Conservation (phyloP, 2,113 vertebrate species). For the Deroptyus accipitrinus region DNA sequence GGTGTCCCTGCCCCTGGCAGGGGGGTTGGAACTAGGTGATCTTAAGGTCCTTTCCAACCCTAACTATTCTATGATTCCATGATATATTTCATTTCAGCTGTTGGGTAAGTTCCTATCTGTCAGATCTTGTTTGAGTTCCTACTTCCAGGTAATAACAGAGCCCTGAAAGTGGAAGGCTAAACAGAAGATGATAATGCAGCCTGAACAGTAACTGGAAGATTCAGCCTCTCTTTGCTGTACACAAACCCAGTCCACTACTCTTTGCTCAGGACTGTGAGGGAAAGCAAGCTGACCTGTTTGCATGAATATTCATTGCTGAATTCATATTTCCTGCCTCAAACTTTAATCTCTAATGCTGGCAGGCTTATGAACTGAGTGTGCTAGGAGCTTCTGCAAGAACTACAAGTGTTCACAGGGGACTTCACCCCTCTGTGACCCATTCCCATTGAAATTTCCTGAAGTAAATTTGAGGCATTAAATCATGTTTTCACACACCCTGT, state of each 20-base stretch:
- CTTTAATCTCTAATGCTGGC: background rate
- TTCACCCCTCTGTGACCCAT: rapidly evolving
- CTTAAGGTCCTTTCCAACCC: too few relatives aligned
- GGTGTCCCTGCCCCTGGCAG: too few relatives aligned
- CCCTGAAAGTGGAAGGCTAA: background rate
- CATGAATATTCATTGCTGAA: background rate
- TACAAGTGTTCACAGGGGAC: background rate
- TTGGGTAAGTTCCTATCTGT: background rate
- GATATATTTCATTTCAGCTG: background rate
- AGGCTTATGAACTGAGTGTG: background rate
- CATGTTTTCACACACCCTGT: background rate
- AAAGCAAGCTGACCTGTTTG: background rate
- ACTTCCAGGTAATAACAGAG: background rate
- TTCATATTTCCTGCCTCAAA: background rate
- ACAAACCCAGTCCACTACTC: background rate
- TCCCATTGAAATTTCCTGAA: background rate
- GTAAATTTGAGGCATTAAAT: background rate
- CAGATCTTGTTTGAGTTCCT: background rate
- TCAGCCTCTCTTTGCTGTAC: background rate
- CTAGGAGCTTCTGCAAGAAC: background rate
- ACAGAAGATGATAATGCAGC: background rate
- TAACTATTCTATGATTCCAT: too few relatives aligned
- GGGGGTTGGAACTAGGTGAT: too few relatives aligned
- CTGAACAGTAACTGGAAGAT: background rate
- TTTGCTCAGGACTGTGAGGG: background rate